phyloP scores from a whole-genome alignment of 2,888 invertebrate species.

The Lasioglossum morio region DNA sequence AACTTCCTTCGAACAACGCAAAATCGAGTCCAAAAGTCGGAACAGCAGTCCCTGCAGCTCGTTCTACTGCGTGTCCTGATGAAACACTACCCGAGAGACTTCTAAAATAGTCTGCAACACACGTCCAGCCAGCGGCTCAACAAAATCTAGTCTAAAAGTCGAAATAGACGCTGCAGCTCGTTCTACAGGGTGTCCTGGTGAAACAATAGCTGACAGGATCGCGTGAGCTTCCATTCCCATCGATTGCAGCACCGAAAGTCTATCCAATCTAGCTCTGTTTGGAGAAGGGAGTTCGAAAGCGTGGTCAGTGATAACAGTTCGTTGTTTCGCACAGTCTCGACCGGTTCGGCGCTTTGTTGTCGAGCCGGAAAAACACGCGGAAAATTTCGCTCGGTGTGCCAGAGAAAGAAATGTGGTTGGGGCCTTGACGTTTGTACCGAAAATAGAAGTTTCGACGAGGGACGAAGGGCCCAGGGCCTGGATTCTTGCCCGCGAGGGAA shows the following conservation, averaged over 20 bases:
- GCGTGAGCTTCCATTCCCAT: constrained; percentile 16
- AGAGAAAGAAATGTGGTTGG: background rate
- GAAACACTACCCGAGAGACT: too few relatives aligned
- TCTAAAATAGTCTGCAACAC: background rate
- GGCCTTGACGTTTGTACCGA: background rate
- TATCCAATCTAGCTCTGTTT: constrained; percentile 37
- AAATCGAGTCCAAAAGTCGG: too few relatives aligned
- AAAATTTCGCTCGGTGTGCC: background rate
- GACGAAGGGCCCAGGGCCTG: too few relatives aligned
- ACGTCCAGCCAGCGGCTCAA: background rate
- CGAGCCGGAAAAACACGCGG: background rate
- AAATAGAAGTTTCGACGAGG: too few relatives aligned
- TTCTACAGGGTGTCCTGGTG: background rate
- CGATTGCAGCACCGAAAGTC: constrained; percentile 22
- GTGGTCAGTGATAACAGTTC: constrained; percentile 33
- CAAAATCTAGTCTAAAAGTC: background rate
- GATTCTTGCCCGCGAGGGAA: too few relatives aligned
- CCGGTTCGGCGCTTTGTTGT: background rate
- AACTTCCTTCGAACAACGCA: too few relatives aligned
- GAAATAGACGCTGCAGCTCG: background rate
- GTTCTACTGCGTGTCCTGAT: too few relatives aligned
- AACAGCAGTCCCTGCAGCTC: too few relatives aligned
- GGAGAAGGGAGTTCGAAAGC: constrained; percentile 2
- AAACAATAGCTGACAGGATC: background rate
- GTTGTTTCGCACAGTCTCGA: background rate